A percentile compares a stretch with the other conserved stretches of the same genome.
phyloP scores from a whole-genome alignment of 2,888 invertebrate genomes.

The Ophion costatus region DNA sequence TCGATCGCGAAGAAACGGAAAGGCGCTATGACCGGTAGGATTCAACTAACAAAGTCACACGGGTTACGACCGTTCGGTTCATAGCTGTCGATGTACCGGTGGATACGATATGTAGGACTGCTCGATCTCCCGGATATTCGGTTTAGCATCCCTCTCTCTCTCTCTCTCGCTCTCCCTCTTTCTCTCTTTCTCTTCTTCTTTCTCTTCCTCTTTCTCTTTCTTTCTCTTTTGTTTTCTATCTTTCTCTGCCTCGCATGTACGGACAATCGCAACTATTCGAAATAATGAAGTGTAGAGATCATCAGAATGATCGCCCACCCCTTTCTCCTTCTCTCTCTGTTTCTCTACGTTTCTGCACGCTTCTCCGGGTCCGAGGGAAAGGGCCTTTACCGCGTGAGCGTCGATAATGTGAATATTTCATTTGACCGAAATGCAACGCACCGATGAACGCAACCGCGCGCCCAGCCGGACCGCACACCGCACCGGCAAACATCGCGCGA shows the following conservation, averaged over 20 bases:
- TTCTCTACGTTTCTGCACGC: slow-evolving; percentile 34
- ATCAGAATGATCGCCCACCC: slow-evolving; percentile 57
- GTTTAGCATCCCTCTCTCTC: slow-evolving; percentile 23
- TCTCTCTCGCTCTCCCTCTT: slow-evolving; percentile 3
- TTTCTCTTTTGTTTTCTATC: neutral
- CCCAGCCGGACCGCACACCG: slow-evolving; percentile 50
- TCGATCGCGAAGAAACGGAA: neutral
- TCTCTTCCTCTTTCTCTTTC: neutral
- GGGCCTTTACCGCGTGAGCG: slow-evolving; percentile 39
- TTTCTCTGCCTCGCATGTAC: neutral
- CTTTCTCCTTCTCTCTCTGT: neutral
- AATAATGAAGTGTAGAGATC: slow-evolving; percentile 75
- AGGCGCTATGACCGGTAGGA: neutral
- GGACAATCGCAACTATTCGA: slow-evolving; percentile 59
- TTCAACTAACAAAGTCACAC: neutral
- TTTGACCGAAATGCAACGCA: slow-evolving; percentile 72
- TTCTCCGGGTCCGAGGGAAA: slow-evolving; percentile 32
- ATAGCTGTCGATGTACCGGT: neutral
- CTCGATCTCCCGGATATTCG: slow-evolving; percentile 54
- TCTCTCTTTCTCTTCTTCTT: neutral
- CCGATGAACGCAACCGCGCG: slow-evolving; percentile 59
- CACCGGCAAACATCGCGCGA: slow-evolving; percentile 66
- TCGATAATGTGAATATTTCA: slow-evolving; percentile 77
- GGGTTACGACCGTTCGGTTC: slow-evolving; percentile 1
- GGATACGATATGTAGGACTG: slow-evolving; percentile 49